Evolutionary conservation across 2,113 vertebrate genomes (phyloP), one percentile per base, ranked within the genome.

Genomic region (Cyprichromis sp.): DNA sequence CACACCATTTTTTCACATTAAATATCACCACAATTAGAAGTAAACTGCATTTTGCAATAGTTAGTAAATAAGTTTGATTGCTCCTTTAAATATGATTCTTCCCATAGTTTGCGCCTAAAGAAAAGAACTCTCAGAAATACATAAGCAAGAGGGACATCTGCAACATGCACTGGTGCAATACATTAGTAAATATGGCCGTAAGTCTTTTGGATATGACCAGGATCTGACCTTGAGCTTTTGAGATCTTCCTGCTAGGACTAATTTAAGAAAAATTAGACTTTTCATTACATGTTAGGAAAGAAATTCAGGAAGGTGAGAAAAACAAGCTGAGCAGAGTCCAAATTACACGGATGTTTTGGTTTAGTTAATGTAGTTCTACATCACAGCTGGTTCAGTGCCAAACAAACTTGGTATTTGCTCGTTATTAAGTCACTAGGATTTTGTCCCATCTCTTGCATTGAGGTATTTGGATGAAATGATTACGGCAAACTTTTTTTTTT

Each of bases 211-310:
- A 95, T 95, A 92, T 95, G 50, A 93, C 84, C 63, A 21, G 95
- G 95, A 42, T 82, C 94, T 92, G 91, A 97, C 96, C 94, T 94
- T 94, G 95, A 96, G 95, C 86, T 95, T 95, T 90, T 96, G 96
- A 97, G 96, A 94, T 93, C 71, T 81, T 92, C 94, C 93, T 93
- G 13, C 87, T 84, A 53, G 57, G 66, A 86, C 53, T 6, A 5
- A 55, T 66, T 86, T 13, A 89, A 34, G 31, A 66, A n/a, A 36
- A 66, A n/a, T 11, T 17, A 13, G 24, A 26, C 8, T 73, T 76
- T 83, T 50, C 19, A 57, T 34, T 16, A 86, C 50, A 45, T 19
- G 21, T 9, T 42, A 21, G 38, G 13, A 47, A 61, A 21, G 19
- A 61, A 16, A 19, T 31, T 66, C 13, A 55, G 12, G 34, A 9